Percentiles rank a stretch among this genome's conserved stretches.
Conservation (phyloP, 1,140 invertebrate species). For the Copidosoma floridanum region DNA sequence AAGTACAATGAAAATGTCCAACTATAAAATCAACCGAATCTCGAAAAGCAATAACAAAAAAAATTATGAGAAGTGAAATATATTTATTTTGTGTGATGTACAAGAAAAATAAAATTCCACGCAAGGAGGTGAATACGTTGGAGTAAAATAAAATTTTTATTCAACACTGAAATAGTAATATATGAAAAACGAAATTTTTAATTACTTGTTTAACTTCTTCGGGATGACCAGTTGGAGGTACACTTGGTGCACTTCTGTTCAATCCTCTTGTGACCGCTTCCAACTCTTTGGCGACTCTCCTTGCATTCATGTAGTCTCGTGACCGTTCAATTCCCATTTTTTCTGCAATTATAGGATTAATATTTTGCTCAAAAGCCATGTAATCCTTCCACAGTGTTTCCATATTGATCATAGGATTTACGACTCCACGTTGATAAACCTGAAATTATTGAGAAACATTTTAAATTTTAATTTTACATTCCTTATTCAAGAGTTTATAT, state of each 20-base stretch:
- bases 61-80: too few relatives aligned
- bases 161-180: slow-evolving; percentile 12
- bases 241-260: slow-evolving; percentile 90
- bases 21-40: too few relatives aligned
- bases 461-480: slow-evolving; percentile 1
- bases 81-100: slow-evolving; percentile 25
- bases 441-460: slow-evolving; percentile 41
- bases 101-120: slow-evolving; percentile 5
- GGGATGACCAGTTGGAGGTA: slow-evolving; percentile 85
- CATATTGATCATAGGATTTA: slow-evolving; percentile 97
- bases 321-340: slow-evolving; percentile 89
- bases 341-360: slow-evolving; percentile 95
- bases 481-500: neutral
- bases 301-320: slow-evolving; percentile 96
- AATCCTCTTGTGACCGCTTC: slow-evolving; percentile 93
- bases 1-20: too few relatives aligned
- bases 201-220: slow-evolving; percentile 91
- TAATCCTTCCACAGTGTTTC: slow-evolving; percentile 99
- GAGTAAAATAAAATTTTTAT: slow-evolving; percentile 12
- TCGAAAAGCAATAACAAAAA: too few relatives aligned
- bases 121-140: neutral
- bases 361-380: slow-evolving; percentile 88
- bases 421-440: slow-evolving; percentile 91
- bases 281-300: slow-evolving; percentile 94
- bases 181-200: slow-evolving; percentile 21